These are phyloP conservation scores for Papilio protenor DNA, from an alignment of 2,888 invertebrate species.

Conservation along the genomic window DNA sequence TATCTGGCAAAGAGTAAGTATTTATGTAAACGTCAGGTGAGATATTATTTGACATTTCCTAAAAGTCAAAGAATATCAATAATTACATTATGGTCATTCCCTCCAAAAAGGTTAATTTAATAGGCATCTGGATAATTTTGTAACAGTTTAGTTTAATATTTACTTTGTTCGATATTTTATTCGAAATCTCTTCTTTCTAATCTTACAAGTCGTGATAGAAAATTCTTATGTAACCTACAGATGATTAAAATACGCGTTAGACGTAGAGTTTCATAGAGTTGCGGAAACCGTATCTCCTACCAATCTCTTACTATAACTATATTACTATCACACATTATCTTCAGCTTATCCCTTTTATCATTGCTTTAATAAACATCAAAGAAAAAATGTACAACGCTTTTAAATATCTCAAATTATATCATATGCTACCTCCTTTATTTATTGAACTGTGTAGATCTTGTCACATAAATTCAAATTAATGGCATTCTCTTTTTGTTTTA, in stretches of 20 bases:
- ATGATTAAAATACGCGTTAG: neutral
- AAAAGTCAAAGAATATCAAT: neutral
- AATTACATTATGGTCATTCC: neutral
- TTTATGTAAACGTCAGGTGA: neutral
- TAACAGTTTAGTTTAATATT: neutral
- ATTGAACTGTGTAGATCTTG: constrained; percentile 13
- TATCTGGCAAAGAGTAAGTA: constrained; percentile 32
- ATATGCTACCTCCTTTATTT: neutral
- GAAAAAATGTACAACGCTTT: neutral
- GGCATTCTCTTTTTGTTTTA: constrained; percentile 31
- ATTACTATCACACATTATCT: neutral
- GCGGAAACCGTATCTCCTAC: too few species aligned
- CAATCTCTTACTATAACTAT: too few species aligned
- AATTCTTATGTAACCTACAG: neutral
- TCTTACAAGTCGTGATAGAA: neutral
- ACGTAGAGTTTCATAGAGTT: too few species aligned
- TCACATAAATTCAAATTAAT: constrained; percentile 29
- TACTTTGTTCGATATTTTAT: neutral
- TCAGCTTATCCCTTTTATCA: neutral
- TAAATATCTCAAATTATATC: neutral
- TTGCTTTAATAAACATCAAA: neutral
- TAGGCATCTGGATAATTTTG: neutral
- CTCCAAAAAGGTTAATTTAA: neutral
- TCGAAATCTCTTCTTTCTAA: too few species aligned
- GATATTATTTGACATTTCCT: neutral